phyloP scores from a whole-genome alignment of 2,113 vertebrate species.

The Myrmecophaga tridactyla region DNA sequence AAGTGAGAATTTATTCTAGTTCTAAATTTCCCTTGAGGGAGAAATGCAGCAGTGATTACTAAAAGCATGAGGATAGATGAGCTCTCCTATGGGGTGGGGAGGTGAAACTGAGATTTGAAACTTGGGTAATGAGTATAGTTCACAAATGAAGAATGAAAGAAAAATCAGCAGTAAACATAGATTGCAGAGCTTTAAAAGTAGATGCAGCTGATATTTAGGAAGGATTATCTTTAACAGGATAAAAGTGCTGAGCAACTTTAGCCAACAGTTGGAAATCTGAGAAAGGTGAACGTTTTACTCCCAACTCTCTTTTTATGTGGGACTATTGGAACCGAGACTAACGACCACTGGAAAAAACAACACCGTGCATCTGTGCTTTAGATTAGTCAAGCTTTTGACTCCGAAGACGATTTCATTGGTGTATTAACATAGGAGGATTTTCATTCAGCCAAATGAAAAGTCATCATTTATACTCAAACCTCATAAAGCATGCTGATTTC shows the following conservation, averaged over 20 bases:
- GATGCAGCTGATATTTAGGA: background rate
- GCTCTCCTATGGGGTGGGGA: accelerated
- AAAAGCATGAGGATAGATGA: accelerated
- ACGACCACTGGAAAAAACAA: too few relatives aligned
- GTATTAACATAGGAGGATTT: background rate
- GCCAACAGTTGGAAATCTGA: background rate
- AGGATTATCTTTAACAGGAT: accelerated
- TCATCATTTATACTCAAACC: background rate
- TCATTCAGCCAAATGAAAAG: background rate
- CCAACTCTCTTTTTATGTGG: background rate
- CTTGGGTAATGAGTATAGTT: accelerated
- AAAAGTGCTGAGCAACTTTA: accelerated
- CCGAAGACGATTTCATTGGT: background rate
- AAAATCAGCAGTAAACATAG: accelerated
- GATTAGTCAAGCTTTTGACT: background rate
- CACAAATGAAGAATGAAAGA: too few relatives aligned
- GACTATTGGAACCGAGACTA: too few relatives aligned
- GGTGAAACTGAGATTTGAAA: too few relatives aligned
- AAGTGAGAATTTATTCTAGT: background rate
- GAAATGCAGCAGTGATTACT: accelerated
- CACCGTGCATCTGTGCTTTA: background rate
- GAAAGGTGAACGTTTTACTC: background rate
- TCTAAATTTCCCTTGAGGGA: background rate
- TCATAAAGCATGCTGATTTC: background rate
- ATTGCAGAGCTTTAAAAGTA: accelerated